Base-by-base conservation (phyloP, 2,797 vertebrate species). In the Scyliorhinus canicula region DNA sequence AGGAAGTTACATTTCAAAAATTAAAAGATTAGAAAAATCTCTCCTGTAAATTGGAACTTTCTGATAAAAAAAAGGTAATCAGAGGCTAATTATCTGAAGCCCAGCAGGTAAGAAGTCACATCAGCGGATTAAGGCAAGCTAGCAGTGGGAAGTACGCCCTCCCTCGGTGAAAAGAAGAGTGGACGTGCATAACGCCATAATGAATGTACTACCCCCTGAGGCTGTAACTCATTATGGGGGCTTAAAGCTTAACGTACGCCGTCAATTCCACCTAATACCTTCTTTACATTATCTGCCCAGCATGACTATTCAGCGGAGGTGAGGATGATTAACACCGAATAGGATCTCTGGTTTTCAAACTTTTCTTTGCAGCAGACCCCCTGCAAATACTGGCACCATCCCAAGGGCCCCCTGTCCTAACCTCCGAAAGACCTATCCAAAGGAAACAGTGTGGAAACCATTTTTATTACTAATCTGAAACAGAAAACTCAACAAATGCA, bases 141-240 rank as follows among this genome's bases (percentile, higher is more conserved):
- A 52, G 47, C 93, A 94, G 44, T 94, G 67, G 47, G 88, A 55
- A 35, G 67, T 94, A 52, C 47, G 47, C 65, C 69, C 93, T 94
- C 69, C 93, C 93, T 94, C 93, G 2, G 93, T 74, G 93, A 74
- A 74, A 74, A 52, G 67, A 69, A 94, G 69, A 94, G 67, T 94
- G 67, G 93, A 69, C 14, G 14, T 35, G 19, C 93, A 52, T 74
- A 69, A 71, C 14, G 14, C 19, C 69, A 94, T 69, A 94, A 94
- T 94, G 67, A 67, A 94, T 50, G 44, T 94, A 28, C 11, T 35
- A 69, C 67, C 47, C 47, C 93, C 93, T 69, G 16, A 28, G 93
- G 93, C 26, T 94, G 47, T n/a, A 69, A 71, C 93, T 52, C 93
- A 94, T 67, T 69, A 91, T 91, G 47, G 93, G 67, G 93, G 44